These are phyloP conservation scores for Tribolium madens DNA, from an alignment of 1,140 invertebrate species.

Conservation along the genomic window DNA sequence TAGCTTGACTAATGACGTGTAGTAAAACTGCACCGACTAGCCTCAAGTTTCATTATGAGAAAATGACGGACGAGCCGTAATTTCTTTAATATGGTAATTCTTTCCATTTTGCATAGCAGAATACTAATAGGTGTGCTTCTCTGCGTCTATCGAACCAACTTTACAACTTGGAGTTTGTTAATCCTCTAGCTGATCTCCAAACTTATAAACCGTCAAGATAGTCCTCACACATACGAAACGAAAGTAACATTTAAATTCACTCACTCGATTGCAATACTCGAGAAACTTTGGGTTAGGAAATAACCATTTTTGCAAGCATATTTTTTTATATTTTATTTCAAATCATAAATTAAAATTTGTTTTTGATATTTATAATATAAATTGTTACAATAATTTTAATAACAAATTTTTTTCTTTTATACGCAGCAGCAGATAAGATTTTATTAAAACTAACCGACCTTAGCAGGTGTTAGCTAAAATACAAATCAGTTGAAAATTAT, in stretches of 20 bases:
- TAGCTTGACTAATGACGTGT: not conserved
- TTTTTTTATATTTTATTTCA: too few species aligned
- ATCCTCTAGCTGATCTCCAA: constrained; percentile 4
- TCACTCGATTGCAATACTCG: not conserved
- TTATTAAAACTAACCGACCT: too few species aligned
- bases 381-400: too few species aligned
- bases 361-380: too few species aligned
- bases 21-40: not conserved
- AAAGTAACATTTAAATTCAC: not conserved
- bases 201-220: not conserved
- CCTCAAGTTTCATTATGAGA: constrained; percentile 15
- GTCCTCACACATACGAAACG: not conserved
- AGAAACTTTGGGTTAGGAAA: not conserved
- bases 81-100: constrained; percentile 28
- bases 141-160: not conserved
- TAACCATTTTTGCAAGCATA: too few species aligned
- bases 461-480: too few species aligned
- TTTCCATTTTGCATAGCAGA: constrained; percentile 3
- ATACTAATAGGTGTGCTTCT: not conserved
- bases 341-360: too few species aligned
- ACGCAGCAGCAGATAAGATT: too few species aligned
- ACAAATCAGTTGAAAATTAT: too few species aligned
- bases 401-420: too few species aligned
- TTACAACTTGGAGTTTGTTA: not conserved
- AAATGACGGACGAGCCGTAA: constrained; percentile 15